Conservation (phyloP, 2,113 vertebrate genomes). For the Calypte anna region DNA sequence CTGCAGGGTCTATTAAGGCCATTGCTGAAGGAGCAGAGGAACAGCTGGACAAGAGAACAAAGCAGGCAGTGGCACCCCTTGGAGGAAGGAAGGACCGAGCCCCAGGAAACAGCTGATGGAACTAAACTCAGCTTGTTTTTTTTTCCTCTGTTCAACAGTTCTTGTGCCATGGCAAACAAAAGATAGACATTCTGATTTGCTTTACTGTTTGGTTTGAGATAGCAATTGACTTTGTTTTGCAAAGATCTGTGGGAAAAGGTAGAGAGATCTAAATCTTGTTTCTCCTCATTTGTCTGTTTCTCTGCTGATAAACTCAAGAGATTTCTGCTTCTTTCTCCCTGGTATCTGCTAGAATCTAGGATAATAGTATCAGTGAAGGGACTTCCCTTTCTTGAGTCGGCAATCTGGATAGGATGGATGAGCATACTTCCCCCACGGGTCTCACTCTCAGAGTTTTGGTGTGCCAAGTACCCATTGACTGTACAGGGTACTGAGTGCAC, state of each 20-base stretch:
- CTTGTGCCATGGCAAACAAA: conserved; percentile 86
- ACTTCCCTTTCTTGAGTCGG: neutral
- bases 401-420: neutral
- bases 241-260: conserved; percentile 72
- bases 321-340: neutral
- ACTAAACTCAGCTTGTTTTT: conserved; percentile 83
- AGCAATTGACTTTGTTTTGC: conserved; percentile 71
- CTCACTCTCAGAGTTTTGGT: accelerated
- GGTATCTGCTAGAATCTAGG: neutral
- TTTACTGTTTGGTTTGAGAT: conserved; percentile 79
- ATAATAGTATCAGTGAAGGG: neutral
- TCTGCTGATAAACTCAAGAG: neutral
- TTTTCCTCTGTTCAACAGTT: conserved; percentile 80
- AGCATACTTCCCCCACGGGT: neutral
- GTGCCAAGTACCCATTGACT: neutral
- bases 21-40: conserved; percentile 74
- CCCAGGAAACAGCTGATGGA: conserved; percentile 81
- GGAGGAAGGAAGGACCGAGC: conserved; percentile 79
- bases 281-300: neutral
- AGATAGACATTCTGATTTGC: conserved; percentile 76
- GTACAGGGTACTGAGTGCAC: neutral
- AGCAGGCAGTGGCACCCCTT: conserved; percentile 79
- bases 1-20: conserved; percentile 78
- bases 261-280: conserved; percentile 12
- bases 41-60: conserved; percentile 82